Base-by-base conservation (phyloP, 2,888 invertebrate genomes). In the Tribolium freemani region DNA sequence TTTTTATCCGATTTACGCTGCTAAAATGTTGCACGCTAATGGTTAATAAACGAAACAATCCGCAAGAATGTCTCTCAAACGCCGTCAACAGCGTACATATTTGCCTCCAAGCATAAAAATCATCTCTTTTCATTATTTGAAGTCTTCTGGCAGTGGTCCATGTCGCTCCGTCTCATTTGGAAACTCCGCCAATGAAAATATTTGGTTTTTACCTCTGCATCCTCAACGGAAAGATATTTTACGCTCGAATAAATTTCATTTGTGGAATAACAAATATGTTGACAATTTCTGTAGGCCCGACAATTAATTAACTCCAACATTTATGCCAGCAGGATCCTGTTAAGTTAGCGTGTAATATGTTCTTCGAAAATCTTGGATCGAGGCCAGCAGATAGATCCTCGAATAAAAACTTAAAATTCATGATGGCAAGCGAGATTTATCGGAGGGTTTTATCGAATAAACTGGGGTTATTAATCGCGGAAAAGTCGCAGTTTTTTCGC, bases 251-350 rank as follows among this genome's bases (percentile, higher is more conserved):
- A 66, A 66, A 66, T 57, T 68, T 50, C 58, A 48, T 51, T 57
- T 44, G 68, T 44, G 44, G 53, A 67, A 73, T 73, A 73, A 73
- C 73, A 73, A 69, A 73, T 73, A 69, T 73, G 73, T 73, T 73
- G 73, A 73, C 73, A 70, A 73, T 73, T 60, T 66, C 72, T 64
- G 74, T 77, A 74, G 78, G 76, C 71, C 51, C 50, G 54, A 57
- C 75, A 66, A 76, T 76, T 74, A 76, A 76, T 76, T 76, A 74
- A 70, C 51, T 60, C 57, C 16, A 69, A 75, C 76, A 69, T 75
- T 69, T 70, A 72, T 76, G 73, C 57, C 63, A 72, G 66, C 71
- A 69, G 53, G 31, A 72, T 71, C 69, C 60, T 68, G 69, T 48
- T 64, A 73, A 73, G 69, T 73, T 73, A 60, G 73, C 73, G 70